A percentile compares a stretch with the other conserved stretches of the same genome.
Evolutionary conservation across 1,140 invertebrate species (phyloP).

Genomic region (Drosophila varians): DNA sequence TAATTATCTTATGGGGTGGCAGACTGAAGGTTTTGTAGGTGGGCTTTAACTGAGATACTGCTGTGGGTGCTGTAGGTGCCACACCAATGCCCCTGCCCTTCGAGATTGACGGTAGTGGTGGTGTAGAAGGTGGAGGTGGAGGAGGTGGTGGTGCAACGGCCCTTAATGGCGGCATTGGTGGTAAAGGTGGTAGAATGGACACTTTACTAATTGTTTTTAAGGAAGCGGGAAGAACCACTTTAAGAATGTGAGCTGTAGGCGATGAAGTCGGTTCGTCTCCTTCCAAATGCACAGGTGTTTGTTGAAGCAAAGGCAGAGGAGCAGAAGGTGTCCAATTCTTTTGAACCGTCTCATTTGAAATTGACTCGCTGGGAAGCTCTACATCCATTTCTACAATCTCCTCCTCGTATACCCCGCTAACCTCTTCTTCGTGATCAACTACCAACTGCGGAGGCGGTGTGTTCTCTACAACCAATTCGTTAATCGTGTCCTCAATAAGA

Average conservation of each 20-base stretch:
- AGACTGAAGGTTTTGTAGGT: constrained; percentile 73
- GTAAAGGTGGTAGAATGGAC: constrained; percentile 61
- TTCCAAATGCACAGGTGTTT: not conserved
- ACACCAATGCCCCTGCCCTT: not conserved
- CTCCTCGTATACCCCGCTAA: constrained; percentile 59
- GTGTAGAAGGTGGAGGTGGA: constrained; percentile 69
- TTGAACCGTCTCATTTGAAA: not conserved
- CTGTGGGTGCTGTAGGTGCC: not conserved
- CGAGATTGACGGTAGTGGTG: constrained; percentile 3
- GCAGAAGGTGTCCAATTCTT: not conserved
- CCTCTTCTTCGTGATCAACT: constrained; percentile 79
- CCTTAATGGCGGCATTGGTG: constrained; percentile 45
- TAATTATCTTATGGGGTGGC: constrained; percentile 66
- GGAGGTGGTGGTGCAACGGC: constrained; percentile 55
- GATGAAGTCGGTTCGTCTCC: constrained; percentile 4
- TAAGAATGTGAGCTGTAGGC: constrained; percentile 48
- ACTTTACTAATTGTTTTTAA: constrained; percentile 51
- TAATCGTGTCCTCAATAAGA: constrained; percentile 59
- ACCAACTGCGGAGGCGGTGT: constrained; percentile 57
- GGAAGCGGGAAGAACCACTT: constrained; percentile 56
- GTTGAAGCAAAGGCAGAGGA: not conserved
- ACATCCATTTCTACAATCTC: constrained; percentile 56
- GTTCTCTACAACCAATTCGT: constrained; percentile 60
- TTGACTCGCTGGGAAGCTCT: not conserved
- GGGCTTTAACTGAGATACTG: constrained; percentile 39